phyloP scores from a whole-genome alignment of 2,888 invertebrate genomes.

The Caenorhabditis sp. region DNA sequence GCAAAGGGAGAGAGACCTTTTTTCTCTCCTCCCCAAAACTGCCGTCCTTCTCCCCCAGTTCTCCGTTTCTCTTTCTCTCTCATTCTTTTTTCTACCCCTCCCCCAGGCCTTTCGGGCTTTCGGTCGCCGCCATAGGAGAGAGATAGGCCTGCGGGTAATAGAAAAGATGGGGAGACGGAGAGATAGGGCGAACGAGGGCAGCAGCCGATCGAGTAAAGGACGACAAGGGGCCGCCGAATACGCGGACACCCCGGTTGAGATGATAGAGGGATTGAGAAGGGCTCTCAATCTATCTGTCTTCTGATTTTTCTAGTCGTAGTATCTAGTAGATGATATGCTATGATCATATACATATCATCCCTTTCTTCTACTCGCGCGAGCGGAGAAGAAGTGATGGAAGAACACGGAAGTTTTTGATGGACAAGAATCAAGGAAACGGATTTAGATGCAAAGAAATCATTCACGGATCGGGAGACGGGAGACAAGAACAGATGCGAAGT shows the following conservation, averaged over 20 bases:
- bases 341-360: constrained; percentile 32
- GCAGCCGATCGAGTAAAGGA: constrained; percentile 14
- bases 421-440: constrained; percentile 27
- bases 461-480: neutral
- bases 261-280: constrained; percentile 24
- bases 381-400: neutral
- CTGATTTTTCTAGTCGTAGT: constrained; percentile 5
- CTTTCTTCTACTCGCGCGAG: neutral
- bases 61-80: too few relatives aligned
- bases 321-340: neutral
- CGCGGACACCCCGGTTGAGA: constrained; percentile 20
- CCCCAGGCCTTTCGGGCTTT: constrained; percentile 41
- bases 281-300: constrained; percentile 16
- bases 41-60: constrained; percentile 31
- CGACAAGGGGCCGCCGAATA: constrained; percentile 24
- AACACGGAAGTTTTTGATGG: constrained; percentile 46
- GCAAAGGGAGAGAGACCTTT: constrained; percentile 42
- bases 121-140: constrained; percentile 17
- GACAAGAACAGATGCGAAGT: constrained; percentile 25
- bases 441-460: constrained; percentile 3
- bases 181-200: constrained; percentile 53
- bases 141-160: too few relatives aligned
- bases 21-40: constrained; percentile 36
- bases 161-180: constrained; percentile 39
- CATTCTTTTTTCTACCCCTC: constrained; percentile 20